Percentiles rank a stretch among this genome's conserved stretches.
Evolutionary conservation across 2,888 invertebrate genomes (phyloP).

Genomic region (Eristalinus sepulchralis): DNA sequence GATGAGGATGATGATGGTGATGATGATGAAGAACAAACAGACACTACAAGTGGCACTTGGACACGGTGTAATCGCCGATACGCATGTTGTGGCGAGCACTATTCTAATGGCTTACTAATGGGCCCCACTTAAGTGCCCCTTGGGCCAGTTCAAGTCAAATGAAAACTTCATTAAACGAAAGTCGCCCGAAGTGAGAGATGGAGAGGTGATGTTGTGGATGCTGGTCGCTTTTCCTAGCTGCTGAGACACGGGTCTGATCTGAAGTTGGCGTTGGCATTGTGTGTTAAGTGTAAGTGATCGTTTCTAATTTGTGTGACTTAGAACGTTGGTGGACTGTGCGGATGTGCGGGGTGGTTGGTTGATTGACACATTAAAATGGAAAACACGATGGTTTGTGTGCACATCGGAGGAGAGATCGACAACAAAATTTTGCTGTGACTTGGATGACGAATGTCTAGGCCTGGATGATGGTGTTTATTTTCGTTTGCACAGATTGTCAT

Average conservation of each 20-base stretch:
- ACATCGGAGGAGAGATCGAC: conserved; percentile 6
- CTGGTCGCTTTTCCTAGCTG: conserved; percentile 26
- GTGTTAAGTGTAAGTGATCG: conserved; percentile 67
- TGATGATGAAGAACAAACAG: conserved; percentile 69
- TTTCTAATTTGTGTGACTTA: conserved; percentile 66
- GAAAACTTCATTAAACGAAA: conserved; percentile 70
- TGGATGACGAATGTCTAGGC: not conserved
- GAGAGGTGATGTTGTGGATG: conserved; percentile 5
- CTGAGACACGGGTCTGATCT: not conserved
- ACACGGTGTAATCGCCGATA: conserved; percentile 69
- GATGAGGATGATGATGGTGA: conserved; percentile 2
- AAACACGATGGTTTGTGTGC: not conserved
- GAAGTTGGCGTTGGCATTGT: conserved; percentile 36
- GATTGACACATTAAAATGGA: conserved; percentile 36
- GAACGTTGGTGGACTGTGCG: not conserved
- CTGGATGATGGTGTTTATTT: not conserved
- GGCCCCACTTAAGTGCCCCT: conserved; percentile 70
- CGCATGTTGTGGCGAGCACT: conserved; percentile 69
- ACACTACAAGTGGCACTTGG: conserved; percentile 68
- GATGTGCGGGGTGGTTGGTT: not conserved
- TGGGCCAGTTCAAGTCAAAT: conserved; percentile 69
- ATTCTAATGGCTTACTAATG: conserved; percentile 71
- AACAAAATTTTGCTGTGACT: not conserved
- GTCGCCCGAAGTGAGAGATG: conserved; percentile 64
- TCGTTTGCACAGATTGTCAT: not conserved